A percentile compares a stretch with the other conserved stretches of the same genome.
Conservation (phyloP, 2,888 invertebrate species). For the Acleris holmiana region DNA sequence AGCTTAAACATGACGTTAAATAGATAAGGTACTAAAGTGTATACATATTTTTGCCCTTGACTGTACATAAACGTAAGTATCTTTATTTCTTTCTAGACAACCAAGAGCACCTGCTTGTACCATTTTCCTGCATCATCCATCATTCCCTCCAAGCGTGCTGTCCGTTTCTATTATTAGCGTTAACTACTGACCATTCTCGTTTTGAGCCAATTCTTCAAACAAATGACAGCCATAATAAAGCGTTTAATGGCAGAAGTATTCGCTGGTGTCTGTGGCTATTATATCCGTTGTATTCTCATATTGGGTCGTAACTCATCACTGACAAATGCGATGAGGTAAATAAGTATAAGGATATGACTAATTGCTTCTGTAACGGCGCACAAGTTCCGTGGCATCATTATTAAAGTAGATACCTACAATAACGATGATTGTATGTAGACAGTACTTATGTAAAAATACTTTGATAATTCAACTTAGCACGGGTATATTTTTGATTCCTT, state of each 20-base stretch:
- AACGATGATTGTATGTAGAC: too few relatives aligned
- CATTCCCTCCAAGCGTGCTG: not conserved
- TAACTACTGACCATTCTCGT: not conserved
- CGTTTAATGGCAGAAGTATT: constrained; percentile 7
- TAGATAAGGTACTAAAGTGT: too few relatives aligned
- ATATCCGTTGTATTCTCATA: constrained; percentile 22
- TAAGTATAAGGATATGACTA: not conserved
- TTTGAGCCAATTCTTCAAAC: constrained; percentile 13
- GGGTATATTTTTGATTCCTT: too few relatives aligned
- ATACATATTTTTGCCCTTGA: too few relatives aligned
- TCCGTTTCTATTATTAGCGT: not conserved
- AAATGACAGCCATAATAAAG: constrained; percentile 6
- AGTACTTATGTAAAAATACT: too few relatives aligned
- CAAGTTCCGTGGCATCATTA: not conserved
- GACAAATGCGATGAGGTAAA: constrained; percentile 21
- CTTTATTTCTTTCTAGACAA: too few relatives aligned
- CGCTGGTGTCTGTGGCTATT: constrained; percentile 16
- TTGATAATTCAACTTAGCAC: too few relatives aligned
- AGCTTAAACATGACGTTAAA: too few relatives aligned
- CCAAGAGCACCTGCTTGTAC: too few relatives aligned
- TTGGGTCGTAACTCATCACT: constrained; percentile 29
- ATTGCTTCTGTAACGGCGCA: not conserved
- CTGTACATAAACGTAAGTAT: too few relatives aligned
- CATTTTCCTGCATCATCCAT: not conserved
- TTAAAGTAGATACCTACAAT: not conserved